Evolutionary conservation across 2,797 vertebrate genomes (phyloP).

Genomic region (Parotocinclus haroldoi): DNA sequence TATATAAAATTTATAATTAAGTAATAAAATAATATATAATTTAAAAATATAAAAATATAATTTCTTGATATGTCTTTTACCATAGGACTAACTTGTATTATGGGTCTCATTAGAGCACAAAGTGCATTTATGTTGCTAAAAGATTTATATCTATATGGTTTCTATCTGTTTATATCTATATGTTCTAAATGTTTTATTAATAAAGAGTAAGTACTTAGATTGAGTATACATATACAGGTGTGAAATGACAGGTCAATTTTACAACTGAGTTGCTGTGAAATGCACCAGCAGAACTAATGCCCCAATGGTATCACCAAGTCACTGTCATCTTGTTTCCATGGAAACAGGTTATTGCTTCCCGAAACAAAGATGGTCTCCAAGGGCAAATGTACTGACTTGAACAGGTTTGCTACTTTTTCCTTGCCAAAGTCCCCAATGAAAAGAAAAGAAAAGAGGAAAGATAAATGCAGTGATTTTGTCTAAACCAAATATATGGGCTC

Average conservation of each 20-base stretch:
- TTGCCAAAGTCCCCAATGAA: conserved; percentile 27
- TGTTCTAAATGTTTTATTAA: neutral
- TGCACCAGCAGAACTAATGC: conserved; percentile 50
- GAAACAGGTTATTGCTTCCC: conserved; percentile 49
- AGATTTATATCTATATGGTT: too few species aligned
- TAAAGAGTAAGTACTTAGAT: neutral
- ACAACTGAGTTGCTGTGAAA: conserved; percentile 37
- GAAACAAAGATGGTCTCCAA: conserved; percentile 53
- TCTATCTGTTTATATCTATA: too few species aligned
- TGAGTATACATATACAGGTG: conserved; percentile 3
- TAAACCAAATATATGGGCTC: conserved; percentile 35
- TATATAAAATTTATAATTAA: too few species aligned
- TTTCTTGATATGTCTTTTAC: too few species aligned
- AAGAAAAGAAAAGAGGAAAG: conserved; percentile 25
- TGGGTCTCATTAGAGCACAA: too few species aligned
- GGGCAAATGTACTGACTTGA: conserved; percentile 54
- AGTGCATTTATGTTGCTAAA: too few species aligned
- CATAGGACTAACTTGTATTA: too few species aligned
- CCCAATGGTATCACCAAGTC: conserved; percentile 32
- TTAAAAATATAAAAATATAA: too few species aligned
- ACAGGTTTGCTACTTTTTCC: conserved; percentile 46
- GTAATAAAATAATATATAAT: too few species aligned
- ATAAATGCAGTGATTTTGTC: conserved; percentile 43
- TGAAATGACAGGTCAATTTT: conserved; percentile 20
- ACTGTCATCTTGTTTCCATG: conserved; percentile 47